Evolutionary conservation across 1,140 invertebrate genomes (phyloP).

Genomic region (Armadillidium nasatum): DNA sequence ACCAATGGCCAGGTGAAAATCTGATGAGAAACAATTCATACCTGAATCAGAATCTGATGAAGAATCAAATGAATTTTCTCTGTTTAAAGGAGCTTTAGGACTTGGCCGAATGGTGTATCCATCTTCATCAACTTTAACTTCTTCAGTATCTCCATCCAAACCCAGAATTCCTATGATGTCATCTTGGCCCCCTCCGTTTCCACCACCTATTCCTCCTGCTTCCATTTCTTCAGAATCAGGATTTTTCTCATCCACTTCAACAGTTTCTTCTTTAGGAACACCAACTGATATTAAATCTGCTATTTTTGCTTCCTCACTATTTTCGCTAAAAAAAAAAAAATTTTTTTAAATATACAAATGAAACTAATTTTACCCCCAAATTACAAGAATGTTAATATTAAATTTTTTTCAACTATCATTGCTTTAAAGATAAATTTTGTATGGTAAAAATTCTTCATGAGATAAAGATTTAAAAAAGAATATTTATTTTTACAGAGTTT

Average conservation of each 20-base stretch:
- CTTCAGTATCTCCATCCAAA: slow-evolving; percentile 46
- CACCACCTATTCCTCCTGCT: slow-evolving; percentile 12
- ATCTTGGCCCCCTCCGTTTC: slow-evolving; percentile 67
- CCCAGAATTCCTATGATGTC: slow-evolving; percentile 49
- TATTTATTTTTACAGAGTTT: too few species aligned
- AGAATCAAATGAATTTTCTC: slow-evolving; percentile 78
- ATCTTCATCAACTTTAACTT: slow-evolving; percentile 86
- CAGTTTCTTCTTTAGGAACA: not conserved
- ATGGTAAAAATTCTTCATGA: too few species aligned
- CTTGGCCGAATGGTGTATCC: slow-evolving; percentile 85
- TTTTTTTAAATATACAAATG: too few species aligned
- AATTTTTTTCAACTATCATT: too few species aligned
- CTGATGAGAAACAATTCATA: slow-evolving; percentile 44
- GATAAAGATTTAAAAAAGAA: too few species aligned
- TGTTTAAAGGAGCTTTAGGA: slow-evolving; percentile 57
- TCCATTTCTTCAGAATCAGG: not conserved
- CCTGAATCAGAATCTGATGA: slow-evolving; percentile 88
- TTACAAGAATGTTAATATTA: too few species aligned
- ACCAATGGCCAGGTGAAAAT: too few species aligned
- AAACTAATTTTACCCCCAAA: too few species aligned
- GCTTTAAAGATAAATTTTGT: too few species aligned
- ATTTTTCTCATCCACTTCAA: not conserved
- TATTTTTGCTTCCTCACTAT: slow-evolving; percentile 33
- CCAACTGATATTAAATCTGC: slow-evolving; percentile 22
- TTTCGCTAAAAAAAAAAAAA: slow-evolving; percentile 23